Percentiles rank a stretch among this genome's conserved stretches.
Conservation (phyloP, 2,113 vertebrate genomes). For the Bagarius yarrelli region DNA sequence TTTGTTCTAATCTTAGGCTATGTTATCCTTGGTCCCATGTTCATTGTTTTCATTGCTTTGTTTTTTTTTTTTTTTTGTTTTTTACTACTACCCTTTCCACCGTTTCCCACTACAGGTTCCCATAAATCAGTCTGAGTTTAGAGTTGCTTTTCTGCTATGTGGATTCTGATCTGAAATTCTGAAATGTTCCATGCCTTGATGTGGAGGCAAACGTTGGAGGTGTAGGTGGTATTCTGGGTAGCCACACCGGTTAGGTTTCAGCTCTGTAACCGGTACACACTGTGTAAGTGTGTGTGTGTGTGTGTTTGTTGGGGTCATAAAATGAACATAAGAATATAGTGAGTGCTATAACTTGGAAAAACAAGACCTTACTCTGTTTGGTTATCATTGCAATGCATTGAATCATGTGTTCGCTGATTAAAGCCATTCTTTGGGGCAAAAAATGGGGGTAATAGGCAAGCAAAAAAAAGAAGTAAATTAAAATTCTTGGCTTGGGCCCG, state of each 20-base stretch:
- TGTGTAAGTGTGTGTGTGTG: conserved; percentile 22
- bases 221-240: conserved; percentile 18
- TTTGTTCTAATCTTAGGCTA: too few relatives aligned
- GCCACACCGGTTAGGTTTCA: background rate
- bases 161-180: conserved; percentile 35
- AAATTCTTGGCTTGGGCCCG: too few relatives aligned
- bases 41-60: too few relatives aligned
- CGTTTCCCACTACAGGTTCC: conserved; percentile 16
- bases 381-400: conserved; percentile 24
- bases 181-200: conserved; percentile 41
- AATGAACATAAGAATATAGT: background rate
- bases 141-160: too few relatives aligned
- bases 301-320: background rate
- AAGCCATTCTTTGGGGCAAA: background rate
- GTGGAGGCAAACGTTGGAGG: conserved; percentile 17
- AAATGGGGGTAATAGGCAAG: too few relatives aligned
- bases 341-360: background rate
- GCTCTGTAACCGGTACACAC: conserved; percentile 39
- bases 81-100: too few relatives aligned
- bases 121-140: conserved; percentile 44
- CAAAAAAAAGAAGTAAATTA: too few relatives aligned
- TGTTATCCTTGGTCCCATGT: too few relatives aligned
- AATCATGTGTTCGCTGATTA: background rate
- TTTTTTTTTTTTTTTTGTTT: too few relatives aligned
- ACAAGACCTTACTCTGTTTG: conserved; percentile 25